These are phyloP conservation scores for Glossosoma conforme DNA, from an alignment of 1,140 invertebrate species.

Conservation along the genomic window DNA sequence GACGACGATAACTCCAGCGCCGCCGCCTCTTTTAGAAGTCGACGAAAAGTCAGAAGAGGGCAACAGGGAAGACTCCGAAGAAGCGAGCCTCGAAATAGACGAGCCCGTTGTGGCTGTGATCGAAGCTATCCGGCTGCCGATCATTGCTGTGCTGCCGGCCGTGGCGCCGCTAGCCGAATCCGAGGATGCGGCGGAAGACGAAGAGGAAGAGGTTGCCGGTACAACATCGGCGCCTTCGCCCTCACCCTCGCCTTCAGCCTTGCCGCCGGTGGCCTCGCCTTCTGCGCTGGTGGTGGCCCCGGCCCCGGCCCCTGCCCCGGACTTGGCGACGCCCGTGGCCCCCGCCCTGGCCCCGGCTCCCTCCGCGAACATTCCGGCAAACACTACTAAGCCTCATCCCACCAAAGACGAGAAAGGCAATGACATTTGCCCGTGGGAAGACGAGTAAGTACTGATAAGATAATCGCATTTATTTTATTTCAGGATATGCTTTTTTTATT, in stretches of 20 bases:
- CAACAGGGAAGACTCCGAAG: slow-evolving; percentile 26
- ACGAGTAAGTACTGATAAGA: slow-evolving; percentile 76
- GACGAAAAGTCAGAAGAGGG: slow-evolving; percentile 8
- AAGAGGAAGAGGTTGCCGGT: slow-evolving; percentile 47
- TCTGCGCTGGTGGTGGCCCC: slow-evolving; percentile 21
- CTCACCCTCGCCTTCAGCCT: slow-evolving; percentile 40
- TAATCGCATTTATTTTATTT: too few species aligned
- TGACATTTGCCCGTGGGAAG: slow-evolving; percentile 84
- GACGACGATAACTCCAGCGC: neutral
- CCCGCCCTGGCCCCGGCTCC: slow-evolving; percentile 36
- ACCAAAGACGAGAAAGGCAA: slow-evolving; percentile 58
- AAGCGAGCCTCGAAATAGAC: slow-evolving; percentile 38
- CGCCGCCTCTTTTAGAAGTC: slow-evolving; percentile 1
- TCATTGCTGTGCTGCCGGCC: slow-evolving; percentile 35
- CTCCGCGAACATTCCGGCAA: slow-evolving; percentile 39
- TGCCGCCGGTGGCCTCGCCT: slow-evolving; percentile 36
- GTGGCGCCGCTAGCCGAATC: slow-evolving; percentile 59
- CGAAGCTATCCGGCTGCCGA: slow-evolving; percentile 34
- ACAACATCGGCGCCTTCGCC: slow-evolving; percentile 33
- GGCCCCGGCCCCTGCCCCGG: slow-evolving; percentile 5
- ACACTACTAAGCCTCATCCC: too few species aligned
- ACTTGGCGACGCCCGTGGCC: neutral
- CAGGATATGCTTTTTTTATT: too few species aligned
- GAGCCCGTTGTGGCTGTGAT: slow-evolving; percentile 39
- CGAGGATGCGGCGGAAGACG: slow-evolving; percentile 59